Percentiles rank a stretch among this genome's conserved stretches.
Evolutionary conservation across 2,888 invertebrate species (phyloP).

Genomic region (Erpobdella octoculata): DNA sequence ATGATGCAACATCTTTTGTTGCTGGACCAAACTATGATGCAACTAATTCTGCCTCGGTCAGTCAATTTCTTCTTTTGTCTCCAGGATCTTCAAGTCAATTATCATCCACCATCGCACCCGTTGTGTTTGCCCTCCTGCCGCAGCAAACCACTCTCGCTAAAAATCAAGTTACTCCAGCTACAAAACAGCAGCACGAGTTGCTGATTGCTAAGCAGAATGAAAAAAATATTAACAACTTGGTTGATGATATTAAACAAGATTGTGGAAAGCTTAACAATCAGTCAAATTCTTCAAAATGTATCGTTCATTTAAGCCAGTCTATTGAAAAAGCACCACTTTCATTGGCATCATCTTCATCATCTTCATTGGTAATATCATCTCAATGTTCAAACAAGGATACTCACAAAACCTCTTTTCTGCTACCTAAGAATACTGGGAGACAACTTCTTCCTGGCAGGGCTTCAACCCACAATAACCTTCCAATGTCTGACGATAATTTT

Average conservation of each 20-base stretch:
- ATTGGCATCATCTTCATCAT: too few relatives aligned
- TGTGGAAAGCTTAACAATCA: too few relatives aligned
- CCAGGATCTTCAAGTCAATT: neutral
- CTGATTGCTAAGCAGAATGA: neutral
- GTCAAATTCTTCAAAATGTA: too few relatives aligned
- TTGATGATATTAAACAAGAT: too few relatives aligned
- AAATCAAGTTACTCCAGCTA: too few relatives aligned
- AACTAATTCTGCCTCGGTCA: neutral
- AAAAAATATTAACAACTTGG: too few relatives aligned
- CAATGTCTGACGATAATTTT: neutral
- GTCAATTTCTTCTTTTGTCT: neutral
- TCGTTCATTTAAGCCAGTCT: too few relatives aligned
- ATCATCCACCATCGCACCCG: neutral
- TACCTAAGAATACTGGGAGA: neutral
- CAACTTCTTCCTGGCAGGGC: neutral
- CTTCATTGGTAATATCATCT: too few relatives aligned
- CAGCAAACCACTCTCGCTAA: neutral
- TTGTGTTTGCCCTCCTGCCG: neutral
- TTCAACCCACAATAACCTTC: neutral
- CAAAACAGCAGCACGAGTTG: neutral
- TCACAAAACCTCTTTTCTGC: too few relatives aligned
- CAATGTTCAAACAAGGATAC: too few relatives aligned
- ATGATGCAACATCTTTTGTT: neutral
- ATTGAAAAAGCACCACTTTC: too few relatives aligned
- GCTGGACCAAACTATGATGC: neutral